Evolutionary conservation across 2,113 vertebrate species (phyloP), one percentile per base, ranked within the genome.

Genomic region (Eleginops maclovinus): DNA sequence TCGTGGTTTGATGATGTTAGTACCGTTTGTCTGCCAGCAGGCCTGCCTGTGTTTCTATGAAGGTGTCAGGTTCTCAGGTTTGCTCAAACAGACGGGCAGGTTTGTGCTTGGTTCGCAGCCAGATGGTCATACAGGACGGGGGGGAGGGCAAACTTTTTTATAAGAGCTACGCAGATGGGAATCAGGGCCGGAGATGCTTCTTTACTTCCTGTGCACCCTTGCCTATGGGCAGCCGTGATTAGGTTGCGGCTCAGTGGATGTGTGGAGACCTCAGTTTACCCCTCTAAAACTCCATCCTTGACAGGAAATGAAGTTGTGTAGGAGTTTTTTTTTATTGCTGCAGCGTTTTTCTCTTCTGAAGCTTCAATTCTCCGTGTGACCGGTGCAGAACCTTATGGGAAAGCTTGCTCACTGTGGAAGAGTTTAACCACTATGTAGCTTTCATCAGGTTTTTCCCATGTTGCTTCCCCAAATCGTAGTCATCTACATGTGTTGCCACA

Each of bases 1-100:
- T 86, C 46, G 56, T 66, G 62, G 86, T 90, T 72, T 81, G 75
- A 81, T 81, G 82, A 83, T 77, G 78, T 55, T 72, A 31, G 53
- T 80, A 73, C 84, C 15, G 53, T 79, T 87, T 84, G 87, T 86
- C 78, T 92, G 87, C 85, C 86, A 86, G 75, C 72, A 79, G 66
- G 76, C 61, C 54, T 84, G 87, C 21, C 50, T 87, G 85, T 88
- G 85, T 89, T 55, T 12, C 77, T 79, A 72, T 47, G n/a, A 54
- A 86, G 84, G 83, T 78, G 78, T 87, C 73, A 50, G 82, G 62
- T 91, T 85, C 75, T 81, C 77, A 36, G 58, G 68, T 88, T 86
- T 86, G 76, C 75, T 87, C 85, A 75, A 76, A 84, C 68, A 44
- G 75, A 72, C 2, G 41, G 72, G 71, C 75, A 87, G 83, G 86